phyloP scores from a whole-genome alignment of 2,888 invertebrate genomes.

The Andrena trimmerana region DNA sequence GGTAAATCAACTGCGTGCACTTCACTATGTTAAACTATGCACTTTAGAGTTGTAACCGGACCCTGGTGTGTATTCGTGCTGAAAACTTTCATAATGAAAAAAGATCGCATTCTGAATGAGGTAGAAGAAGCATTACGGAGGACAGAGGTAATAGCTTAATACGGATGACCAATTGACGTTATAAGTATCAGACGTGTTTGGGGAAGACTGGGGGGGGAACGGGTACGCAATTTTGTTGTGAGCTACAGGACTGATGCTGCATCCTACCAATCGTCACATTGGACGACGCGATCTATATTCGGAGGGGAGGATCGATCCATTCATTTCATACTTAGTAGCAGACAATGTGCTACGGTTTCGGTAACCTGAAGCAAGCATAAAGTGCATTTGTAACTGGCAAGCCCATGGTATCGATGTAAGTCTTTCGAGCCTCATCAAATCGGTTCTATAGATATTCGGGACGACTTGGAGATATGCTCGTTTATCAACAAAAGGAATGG shows the following conservation, averaged over 20 bases:
- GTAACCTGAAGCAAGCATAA: conserved; percentile 3
- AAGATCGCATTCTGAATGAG: background rate
- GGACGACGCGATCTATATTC: conserved; percentile 24
- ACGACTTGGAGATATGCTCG: conserved; percentile 5
- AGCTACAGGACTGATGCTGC: conserved; percentile 56
- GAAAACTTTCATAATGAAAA: conserved; percentile 12
- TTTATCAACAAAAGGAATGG: conserved; percentile 15
- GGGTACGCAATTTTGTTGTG: conserved; percentile 49
- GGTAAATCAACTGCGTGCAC: conserved; percentile 9
- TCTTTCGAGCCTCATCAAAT: conserved; percentile 8
- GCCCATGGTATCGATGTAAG: conserved; percentile 17
- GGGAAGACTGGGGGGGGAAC: conserved; percentile 8
- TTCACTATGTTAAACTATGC: conserved; percentile 9
- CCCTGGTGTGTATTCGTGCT: background rate
- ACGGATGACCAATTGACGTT: conserved; percentile 8
- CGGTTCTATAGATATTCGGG: conserved; percentile 8
- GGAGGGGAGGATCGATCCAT: conserved; percentile 21
- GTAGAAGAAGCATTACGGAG: background rate
- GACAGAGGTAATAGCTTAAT: conserved; percentile 39
- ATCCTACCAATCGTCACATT: conserved; percentile 7
- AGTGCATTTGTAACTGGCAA: conserved; percentile 14
- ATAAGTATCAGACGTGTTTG: conserved; percentile 15
- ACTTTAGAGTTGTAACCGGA: conserved; percentile 31
- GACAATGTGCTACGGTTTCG: conserved; percentile 27
- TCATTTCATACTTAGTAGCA: conserved; percentile 6